These are phyloP conservation scores for Chrysolina americana DNA, from an alignment of 2,888 invertebrate species.

Conservation along the genomic window DNA sequence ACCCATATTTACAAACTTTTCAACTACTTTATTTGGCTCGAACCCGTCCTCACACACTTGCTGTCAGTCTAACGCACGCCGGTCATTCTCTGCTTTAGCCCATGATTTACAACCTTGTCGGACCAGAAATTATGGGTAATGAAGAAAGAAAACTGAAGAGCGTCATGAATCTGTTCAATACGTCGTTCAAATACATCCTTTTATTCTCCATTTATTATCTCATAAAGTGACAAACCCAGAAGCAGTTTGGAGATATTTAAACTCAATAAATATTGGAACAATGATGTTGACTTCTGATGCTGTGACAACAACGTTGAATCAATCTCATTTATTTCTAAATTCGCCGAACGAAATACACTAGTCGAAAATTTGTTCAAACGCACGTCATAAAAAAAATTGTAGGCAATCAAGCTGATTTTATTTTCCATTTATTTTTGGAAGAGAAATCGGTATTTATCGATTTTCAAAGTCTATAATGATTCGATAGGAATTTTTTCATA, in stretches of 20 bases:
- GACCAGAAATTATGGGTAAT: constrained; percentile 14
- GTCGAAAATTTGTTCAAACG: not conserved
- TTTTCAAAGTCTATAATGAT: too few relatives aligned
- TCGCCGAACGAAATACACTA: constrained; percentile 7
- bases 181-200: constrained; percentile 17
- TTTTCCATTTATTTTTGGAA: too few relatives aligned
- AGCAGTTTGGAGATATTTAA: constrained; percentile 40
- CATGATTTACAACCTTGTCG: not conserved
- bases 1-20: too few relatives aligned
- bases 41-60: too few relatives aligned
- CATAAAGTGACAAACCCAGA: constrained; percentile 33
- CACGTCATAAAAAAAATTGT: too few relatives aligned
- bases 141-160: constrained; percentile 14
- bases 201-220: constrained; percentile 22
- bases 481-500: too few relatives aligned
- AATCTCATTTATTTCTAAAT: constrained; percentile 18
- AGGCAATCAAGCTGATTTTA: too few relatives aligned
- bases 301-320: constrained; percentile 36
- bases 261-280: constrained; percentile 44
- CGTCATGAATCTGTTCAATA: constrained; percentile 20
- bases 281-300: constrained; percentile 40
- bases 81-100: not conserved
- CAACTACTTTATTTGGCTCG: too few relatives aligned
- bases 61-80: too few relatives aligned
- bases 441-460: too few relatives aligned